Conservation (phyloP, 2,113 vertebrate genomes). For the Diglossa brunneiventris region DNA sequence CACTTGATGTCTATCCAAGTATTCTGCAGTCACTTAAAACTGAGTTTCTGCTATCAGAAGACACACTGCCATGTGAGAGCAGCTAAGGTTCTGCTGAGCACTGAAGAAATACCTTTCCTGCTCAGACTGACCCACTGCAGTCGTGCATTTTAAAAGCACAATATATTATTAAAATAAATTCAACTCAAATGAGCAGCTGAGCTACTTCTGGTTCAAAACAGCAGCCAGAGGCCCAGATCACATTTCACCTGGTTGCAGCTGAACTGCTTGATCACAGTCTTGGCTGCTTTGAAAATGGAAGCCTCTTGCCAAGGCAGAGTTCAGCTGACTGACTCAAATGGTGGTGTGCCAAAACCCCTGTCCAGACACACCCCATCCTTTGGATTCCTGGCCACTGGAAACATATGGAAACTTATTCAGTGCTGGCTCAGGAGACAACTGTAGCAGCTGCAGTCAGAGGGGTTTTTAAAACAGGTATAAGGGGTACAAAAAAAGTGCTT, state of each 20-base stretch:
- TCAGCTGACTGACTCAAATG: accelerated
- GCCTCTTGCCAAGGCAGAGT: background rate
- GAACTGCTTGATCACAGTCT: background rate
- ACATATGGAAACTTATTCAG: background rate
- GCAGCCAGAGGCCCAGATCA: background rate
- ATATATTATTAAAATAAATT: background rate
- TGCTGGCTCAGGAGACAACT: background rate
- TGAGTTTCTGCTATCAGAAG: background rate
- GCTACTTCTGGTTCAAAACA: background rate
- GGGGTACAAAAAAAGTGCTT: background rate
- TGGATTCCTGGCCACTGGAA: background rate
- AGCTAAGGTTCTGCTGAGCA: background rate
- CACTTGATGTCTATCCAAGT: background rate
- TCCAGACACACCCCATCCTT: background rate
- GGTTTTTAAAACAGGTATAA: background rate
- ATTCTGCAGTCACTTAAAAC: background rate
- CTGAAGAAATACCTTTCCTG: background rate
- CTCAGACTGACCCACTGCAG: background rate
- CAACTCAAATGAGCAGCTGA: background rate
- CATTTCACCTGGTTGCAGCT: background rate
- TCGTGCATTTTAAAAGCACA: background rate
- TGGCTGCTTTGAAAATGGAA: background rate
- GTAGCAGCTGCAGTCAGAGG: background rate
- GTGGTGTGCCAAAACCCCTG: background rate
- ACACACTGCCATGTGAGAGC: accelerated